Evolutionary conservation across 2,888 invertebrate genomes (phyloP).

Genomic region (Hedya salicella): DNA sequence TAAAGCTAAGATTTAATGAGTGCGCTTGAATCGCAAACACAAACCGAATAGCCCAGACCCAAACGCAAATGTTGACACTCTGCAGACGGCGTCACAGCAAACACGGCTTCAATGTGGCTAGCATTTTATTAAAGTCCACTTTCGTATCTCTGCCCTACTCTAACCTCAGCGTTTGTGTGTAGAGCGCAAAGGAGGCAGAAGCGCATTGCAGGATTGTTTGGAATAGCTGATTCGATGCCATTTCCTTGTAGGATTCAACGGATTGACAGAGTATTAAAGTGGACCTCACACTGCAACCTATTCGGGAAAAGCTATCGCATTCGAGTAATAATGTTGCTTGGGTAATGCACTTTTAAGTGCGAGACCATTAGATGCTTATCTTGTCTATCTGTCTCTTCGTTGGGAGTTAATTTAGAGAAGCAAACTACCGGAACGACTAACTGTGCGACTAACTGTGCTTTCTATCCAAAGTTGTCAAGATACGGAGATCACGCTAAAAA

Average conservation of each 20-base stretch:
- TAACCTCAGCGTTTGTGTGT: conserved; percentile 5
- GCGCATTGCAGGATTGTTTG: conserved; percentile 33
- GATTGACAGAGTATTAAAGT: conserved; percentile 39
- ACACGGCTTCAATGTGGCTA: conserved; percentile 38
- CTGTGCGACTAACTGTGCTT: conserved; percentile 2
- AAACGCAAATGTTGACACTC: conserved; percentile 50
- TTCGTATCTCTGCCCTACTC: conserved; percentile 10
- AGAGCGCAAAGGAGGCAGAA: conserved; percentile 18
- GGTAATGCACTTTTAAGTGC: conserved; percentile 39
- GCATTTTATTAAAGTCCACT: conserved; percentile 41
- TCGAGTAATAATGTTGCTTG: conserved; percentile 22
- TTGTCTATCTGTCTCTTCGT: conserved; percentile 18
- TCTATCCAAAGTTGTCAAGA: not conserved
- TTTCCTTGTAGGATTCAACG: conserved; percentile 38
- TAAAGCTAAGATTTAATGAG: conserved; percentile 48
- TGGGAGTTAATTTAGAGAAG: conserved; percentile 22
- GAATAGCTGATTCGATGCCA: conserved; percentile 37
- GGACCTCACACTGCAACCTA: conserved; percentile 21
- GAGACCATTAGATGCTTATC: conserved; percentile 30
- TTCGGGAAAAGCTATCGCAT: conserved; percentile 11
- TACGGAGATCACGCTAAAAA: no score
- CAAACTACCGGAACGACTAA: conserved; percentile 13
- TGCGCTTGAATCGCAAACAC: conserved; percentile 40
- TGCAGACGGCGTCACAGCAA: conserved; percentile 44
- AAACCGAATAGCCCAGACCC: conserved; percentile 43